Base-by-base conservation (phyloP, 2,797 vertebrate species). In the Lerista edwardsae region DNA sequence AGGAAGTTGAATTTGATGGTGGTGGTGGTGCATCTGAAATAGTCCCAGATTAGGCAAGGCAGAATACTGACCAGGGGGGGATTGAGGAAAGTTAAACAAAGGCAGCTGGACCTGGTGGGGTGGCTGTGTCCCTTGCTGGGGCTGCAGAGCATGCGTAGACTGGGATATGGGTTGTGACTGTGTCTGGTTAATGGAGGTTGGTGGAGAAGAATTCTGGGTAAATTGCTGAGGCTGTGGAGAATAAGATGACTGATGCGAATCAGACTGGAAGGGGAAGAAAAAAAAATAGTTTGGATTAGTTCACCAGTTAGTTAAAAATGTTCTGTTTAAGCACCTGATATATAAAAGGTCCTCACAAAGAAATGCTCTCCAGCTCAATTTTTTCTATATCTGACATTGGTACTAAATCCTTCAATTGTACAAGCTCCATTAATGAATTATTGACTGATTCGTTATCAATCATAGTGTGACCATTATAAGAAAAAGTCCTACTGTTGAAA, bases 181-280 rank as follows among this genome's bases (percentile, higher is more conserved):
- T 93, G 97, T 91, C 95, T 98, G 98, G 82, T 97, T 96, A 91
- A 98, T 97, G 90, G 96, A 94, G 92, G 96, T 91, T 90, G 96
- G 92, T 39, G 96, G 96, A 89, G 96, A 93, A 89, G 97, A 97
- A 86, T 96, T 97, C 95, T 97, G 98, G 88, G 97, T 91, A 94
- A 97, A 97, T 14, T 96, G 95, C 12, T 96, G 96, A 84, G 97
- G 96, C 95, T 99, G 98, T 39, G 98, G 98, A 81, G 98, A 99
- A 88, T 97, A 99, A 86, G 98, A 98, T 78, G 98, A 98, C 93
- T 97, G 97, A 27, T 96, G 97, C 25, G 97, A 97, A 89, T 99
- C 98, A 72, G 98, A 99, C 98, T 99, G 90, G 82, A 93, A 84
- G 72, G 44, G 89, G 86, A 87, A 55, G 51, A 55, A 55, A 90